Percentiles rank a stretch among this genome's conserved stretches.
phyloP scores from a whole-genome alignment of 2,888 invertebrate species.

The Lottia gigantea region DNA sequence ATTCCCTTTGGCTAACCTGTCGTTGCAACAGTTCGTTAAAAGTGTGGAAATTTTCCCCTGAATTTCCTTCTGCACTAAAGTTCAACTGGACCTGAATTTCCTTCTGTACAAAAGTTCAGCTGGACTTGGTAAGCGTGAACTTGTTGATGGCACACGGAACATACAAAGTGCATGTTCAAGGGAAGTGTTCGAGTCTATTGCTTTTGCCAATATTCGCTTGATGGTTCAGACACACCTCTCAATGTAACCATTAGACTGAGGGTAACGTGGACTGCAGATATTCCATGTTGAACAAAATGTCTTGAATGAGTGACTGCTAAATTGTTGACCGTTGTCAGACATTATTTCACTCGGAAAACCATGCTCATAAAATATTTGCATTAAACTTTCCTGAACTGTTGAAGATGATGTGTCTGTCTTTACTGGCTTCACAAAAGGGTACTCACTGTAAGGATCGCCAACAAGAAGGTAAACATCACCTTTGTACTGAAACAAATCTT shows the following conservation, averaged over 20 bases:
- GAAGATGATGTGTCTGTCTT: neutral
- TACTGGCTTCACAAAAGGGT: neutral
- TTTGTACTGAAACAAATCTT: neutral
- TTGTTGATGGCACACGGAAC: neutral
- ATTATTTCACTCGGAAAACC: neutral
- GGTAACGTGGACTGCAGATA: neutral
- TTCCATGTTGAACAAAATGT: conserved; percentile 3
- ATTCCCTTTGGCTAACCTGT: neutral
- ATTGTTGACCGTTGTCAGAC: conserved; percentile 4
- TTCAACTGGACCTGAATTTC: neutral
- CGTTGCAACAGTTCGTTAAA: neutral
- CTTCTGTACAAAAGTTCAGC: neutral
- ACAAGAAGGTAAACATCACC: neutral
- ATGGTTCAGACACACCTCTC: neutral
- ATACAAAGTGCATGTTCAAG: neutral
- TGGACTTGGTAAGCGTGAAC: neutral
- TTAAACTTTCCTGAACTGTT: neutral
- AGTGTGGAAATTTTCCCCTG: neutral
- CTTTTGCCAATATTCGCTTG: neutral
- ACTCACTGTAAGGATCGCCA: neutral
- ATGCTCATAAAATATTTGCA: neutral
- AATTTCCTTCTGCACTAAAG: neutral
- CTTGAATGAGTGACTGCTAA: neutral
- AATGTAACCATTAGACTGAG: neutral
- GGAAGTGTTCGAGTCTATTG: neutral